Percentiles rank a stretch among this genome's conserved stretches.
These are phyloP conservation scores for Coptodon bakossiorum DNA, from an alignment of 2,113 vertebrate species.

Conservation along the genomic window DNA sequence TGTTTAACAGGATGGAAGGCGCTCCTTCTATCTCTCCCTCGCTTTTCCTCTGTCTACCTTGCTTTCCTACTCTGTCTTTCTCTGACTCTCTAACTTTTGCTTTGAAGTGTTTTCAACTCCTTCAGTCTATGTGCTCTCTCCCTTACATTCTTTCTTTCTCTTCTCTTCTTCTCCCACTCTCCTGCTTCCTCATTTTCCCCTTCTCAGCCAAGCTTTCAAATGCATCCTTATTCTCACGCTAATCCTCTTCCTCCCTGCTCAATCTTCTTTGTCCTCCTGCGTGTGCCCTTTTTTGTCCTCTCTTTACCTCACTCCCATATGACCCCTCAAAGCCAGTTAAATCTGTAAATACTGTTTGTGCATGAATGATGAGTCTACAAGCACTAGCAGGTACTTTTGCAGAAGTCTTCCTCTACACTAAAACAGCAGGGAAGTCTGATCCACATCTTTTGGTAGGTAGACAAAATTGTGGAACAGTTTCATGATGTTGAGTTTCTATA, in stretches of 20 bases:
- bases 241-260: slow-evolving; percentile 8
- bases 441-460: background rate
- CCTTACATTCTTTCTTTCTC: background rate
- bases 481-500: background rate
- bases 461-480: background rate
- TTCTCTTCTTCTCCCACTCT: background rate
- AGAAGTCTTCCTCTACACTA: background rate
- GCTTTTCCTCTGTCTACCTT: background rate
- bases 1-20: slow-evolving; percentile 45
- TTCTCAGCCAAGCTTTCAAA: background rate
- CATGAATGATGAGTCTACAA: background rate
- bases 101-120: slow-evolving; percentile 15
- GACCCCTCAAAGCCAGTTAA: background rate
- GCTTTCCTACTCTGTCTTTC: background rate
- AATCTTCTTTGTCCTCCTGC: background rate
- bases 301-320: background rate
- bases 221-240: background rate
- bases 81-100: slow-evolving; percentile 8
- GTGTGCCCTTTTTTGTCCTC: background rate
- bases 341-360: background rate
- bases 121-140: background rate
- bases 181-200: background rate
- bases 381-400: background rate
- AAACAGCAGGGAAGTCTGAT: background rate
- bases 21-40: background rate